A percentile compares a stretch with the other conserved stretches of the same genome.
Conservation (phyloP, 2,888 invertebrate species). For the Malachius bipustulatus region DNA sequence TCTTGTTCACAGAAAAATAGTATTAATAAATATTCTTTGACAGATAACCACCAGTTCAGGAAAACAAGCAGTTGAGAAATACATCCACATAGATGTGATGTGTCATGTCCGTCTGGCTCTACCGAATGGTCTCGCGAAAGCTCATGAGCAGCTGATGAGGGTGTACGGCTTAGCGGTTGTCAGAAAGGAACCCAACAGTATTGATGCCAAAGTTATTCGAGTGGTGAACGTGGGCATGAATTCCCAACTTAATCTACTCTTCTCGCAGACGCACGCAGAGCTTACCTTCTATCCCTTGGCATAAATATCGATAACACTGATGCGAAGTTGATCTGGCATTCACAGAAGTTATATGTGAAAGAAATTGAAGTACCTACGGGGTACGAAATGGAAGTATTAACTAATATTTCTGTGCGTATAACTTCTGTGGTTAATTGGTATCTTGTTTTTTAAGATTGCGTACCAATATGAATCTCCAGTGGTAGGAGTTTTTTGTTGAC, state of each 20-base stretch:
- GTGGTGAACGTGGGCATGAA: constrained; percentile 57
- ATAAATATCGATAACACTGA: no score
- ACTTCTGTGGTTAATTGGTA: no score
- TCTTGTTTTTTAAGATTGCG: no score
- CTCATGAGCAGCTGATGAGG: constrained; percentile 50
- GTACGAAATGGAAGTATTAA: no score
- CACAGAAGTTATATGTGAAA: no score
- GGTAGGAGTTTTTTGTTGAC: no score
- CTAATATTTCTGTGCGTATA: no score
- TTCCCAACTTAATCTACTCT: constrained; percentile 53
- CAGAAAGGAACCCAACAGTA: constrained; percentile 46
- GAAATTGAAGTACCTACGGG: no score
- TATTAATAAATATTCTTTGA: no score
- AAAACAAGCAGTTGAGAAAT: constrained; percentile 45
- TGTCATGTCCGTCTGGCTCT: constrained; percentile 52
- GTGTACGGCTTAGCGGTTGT: constrained; percentile 56
- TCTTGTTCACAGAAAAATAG: no score
- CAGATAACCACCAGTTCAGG: constrained; percentile 31
- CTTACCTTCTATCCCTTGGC: constrained; percentile 53
- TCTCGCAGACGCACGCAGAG: constrained; percentile 52
- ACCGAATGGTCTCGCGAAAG: constrained; percentile 44
- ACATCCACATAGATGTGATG: constrained; percentile 55
- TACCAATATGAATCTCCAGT: no score
- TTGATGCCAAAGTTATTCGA: constrained; percentile 44
- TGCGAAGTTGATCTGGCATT: no score